Conservation (phyloP, 2,888 invertebrate genomes). For the Colostygia pectinataria region DNA sequence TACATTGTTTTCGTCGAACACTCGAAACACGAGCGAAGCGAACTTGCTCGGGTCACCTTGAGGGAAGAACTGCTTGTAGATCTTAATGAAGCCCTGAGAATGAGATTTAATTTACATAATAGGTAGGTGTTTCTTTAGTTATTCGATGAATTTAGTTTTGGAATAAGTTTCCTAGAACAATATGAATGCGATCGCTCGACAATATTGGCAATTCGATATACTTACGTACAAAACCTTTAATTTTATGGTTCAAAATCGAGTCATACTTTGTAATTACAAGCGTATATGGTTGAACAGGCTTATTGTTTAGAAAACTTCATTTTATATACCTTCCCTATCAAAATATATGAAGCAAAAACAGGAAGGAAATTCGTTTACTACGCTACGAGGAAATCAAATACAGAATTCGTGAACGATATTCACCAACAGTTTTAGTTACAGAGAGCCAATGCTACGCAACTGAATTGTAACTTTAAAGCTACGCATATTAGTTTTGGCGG, state of each 20-base stretch:
- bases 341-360: too few species aligned
- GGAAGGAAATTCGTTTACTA: not conserved
- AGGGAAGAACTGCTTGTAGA: conserved; percentile 99
- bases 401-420: not conserved
- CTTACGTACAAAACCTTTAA: too few species aligned
- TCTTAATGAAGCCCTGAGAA: conserved; percentile 97
- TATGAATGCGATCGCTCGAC: too few species aligned
- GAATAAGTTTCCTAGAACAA: too few species aligned
- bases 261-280: too few species aligned
- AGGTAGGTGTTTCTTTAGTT: not conserved
- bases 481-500: conserved; percentile 9
- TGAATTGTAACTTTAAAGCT: conserved; percentile 1
- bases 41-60: conserved; percentile 99
- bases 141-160: too few species aligned
- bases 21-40: conserved; percentile 98
- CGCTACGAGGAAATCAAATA: not conserved
- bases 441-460: not conserved
- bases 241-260: too few species aligned
- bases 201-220: too few species aligned
- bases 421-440: not conserved
- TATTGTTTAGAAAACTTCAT: too few species aligned
- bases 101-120: conserved; percentile 22
- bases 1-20: conserved; percentile 99
- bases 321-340: too few species aligned
- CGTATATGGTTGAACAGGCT: too few species aligned